Evolutionary conservation across 1,140 invertebrate species (phyloP), one percentile per base, ranked within the genome.

Genomic region (Drosophila carrolli): DNA sequence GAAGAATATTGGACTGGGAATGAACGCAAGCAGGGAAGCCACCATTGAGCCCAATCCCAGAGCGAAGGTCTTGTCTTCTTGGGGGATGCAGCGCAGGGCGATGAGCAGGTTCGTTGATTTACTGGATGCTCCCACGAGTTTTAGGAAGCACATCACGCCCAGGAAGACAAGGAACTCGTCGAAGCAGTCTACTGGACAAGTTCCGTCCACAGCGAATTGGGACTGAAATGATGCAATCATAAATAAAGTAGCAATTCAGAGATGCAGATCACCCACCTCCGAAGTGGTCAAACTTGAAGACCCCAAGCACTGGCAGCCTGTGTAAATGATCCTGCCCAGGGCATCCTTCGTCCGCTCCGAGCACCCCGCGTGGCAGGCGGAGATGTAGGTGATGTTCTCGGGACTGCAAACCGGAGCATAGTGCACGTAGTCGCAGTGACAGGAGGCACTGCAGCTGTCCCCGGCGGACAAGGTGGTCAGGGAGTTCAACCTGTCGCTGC

Each of bases 311-410:
- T 57, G 41, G 43, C 81, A 89, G 2, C 23, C 70, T 0, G 66
- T 78, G 32, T 59, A 91, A 58, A 93, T 91, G 43, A 88, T 92
- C 8, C 75, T 90, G 1, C 89, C 92, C 43, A 92, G 78, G 0
- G 72, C 63, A 37, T 76, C 73, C n/a, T 71, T 73, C 8, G 56
- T 60, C 19, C 90, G 74, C 29, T 81, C 60, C 2, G 86, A 90
- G 79, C 95, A 96, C 1, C 95, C 95, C 43, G 95, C 95, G 86
- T 96, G 95, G 79, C 95, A 96, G 7, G 95, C 94, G 0, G 95
- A 96, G 81, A 95, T 95, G 78, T 94, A 96, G 11, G 94, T 95
- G 6, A 91, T 85, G 7, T 94, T 93, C 29, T 93, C 93, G 29
- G 93, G 92, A 5, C 94, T 94, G 82, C 95, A 96, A 16, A 96